A percentile compares a stretch with the other conserved stretches of the same genome.
These are phyloP conservation scores for Deroptyus accipitrinus DNA, from an alignment of 2,113 vertebrate species.

Conservation along the genomic window DNA sequence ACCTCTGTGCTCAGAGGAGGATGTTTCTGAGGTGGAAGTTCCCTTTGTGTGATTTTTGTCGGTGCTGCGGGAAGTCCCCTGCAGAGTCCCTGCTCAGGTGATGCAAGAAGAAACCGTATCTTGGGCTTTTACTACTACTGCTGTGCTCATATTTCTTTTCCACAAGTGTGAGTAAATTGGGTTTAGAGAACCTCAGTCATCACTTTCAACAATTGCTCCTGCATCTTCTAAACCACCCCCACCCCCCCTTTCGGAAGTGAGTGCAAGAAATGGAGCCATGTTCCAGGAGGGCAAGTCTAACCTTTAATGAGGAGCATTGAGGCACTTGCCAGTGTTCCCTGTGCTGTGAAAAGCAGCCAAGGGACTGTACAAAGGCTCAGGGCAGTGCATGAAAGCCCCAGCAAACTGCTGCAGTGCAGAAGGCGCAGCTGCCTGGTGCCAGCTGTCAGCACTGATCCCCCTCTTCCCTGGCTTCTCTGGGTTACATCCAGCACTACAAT, in stretches of 20 bases:
- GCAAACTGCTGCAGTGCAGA: background rate
- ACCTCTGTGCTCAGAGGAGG: background rate
- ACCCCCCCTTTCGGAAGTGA: background rate
- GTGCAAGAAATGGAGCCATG: rapidly evolving
- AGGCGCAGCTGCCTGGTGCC: background rate
- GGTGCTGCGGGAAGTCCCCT: background rate
- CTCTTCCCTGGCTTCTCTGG: background rate
- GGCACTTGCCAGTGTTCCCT: background rate
- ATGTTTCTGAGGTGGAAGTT: background rate
- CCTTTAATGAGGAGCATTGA: background rate
- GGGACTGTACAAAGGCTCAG: background rate
- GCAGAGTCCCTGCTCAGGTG: background rate
- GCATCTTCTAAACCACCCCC: background rate
- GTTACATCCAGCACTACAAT: background rate
- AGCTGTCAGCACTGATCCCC: background rate
- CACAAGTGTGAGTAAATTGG: background rate
- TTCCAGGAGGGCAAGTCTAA: background rate
- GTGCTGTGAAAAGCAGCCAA: background rate
- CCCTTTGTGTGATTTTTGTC: background rate
- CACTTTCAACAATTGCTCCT: background rate
- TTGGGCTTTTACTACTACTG: background rate
- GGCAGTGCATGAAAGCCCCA: background rate
- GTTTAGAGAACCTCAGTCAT: background rate
- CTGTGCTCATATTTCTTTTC: background rate
- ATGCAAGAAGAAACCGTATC: background rate